Percentiles rank a stretch among this genome's conserved stretches.
Conservation (phyloP, 2,113 vertebrate genomes). For the Silurus glanis region DNA sequence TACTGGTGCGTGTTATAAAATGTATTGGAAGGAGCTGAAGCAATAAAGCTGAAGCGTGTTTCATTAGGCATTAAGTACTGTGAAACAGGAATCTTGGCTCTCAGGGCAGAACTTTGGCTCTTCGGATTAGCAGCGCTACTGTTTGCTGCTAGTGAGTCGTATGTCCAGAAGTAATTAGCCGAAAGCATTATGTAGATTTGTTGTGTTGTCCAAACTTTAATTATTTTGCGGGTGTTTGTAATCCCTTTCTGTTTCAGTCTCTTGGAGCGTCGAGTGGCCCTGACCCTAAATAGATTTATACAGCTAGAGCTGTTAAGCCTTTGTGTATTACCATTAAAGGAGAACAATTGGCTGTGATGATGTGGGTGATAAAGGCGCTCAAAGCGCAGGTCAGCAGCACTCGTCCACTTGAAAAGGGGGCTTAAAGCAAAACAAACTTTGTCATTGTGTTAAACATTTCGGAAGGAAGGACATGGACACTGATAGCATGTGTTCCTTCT, state of each 20-base stretch:
- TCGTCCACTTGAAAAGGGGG: conserved; percentile 65
- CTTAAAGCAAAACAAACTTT: conserved; percentile 70
- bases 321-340: conserved; percentile 68
- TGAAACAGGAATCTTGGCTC: conserved; percentile 51
- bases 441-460: conserved; percentile 47
- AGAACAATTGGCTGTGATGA: conserved; percentile 69
- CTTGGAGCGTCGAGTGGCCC: conserved; percentile 60
- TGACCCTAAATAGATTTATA: conserved; percentile 62
- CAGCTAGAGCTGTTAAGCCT: conserved; percentile 60
- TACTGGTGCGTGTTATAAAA: conserved; percentile 79
- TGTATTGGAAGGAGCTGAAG: conserved; percentile 65
- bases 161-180: conserved; percentile 76
- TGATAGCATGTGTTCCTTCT: background rate
- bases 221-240: conserved; percentile 55
- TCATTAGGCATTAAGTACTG: conserved; percentile 63
- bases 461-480: conserved; percentile 40
- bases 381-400: conserved; percentile 66
- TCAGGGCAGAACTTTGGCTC: conserved; percentile 69
- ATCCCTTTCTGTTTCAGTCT: conserved; percentile 61
- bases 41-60: conserved; percentile 63
- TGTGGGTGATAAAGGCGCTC: conserved; percentile 65
- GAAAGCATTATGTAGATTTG: conserved; percentile 73
- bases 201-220: conserved; percentile 52
- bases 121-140: conserved; percentile 75
- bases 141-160: conserved; percentile 30